These are phyloP conservation scores for Bombus polaris DNA, from an alignment of 1,140 invertebrate genomes.

Conservation along the genomic window DNA sequence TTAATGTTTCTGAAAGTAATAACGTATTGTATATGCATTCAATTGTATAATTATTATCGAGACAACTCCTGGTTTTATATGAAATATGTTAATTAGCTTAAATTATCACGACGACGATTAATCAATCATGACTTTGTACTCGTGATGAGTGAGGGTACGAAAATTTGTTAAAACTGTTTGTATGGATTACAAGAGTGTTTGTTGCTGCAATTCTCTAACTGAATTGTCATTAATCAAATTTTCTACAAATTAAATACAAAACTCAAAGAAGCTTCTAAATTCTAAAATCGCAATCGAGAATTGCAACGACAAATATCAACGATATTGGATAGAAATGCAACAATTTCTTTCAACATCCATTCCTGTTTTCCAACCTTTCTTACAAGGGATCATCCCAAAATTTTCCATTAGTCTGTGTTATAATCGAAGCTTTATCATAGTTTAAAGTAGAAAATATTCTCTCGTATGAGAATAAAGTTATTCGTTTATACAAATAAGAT, in stretches of 20 bases:
- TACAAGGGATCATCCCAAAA: background rate
- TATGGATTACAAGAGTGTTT: background rate
- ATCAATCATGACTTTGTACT: too few species aligned
- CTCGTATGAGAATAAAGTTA: background rate
- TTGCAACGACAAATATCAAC: too few species aligned
- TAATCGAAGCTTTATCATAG: background rate
- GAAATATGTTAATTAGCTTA: background rate
- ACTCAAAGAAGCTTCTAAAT: too few species aligned
- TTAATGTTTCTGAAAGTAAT: background rate
- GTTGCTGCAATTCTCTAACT: too few species aligned
- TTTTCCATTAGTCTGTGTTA: background rate
- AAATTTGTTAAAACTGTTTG: too few species aligned
- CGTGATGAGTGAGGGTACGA: too few species aligned
- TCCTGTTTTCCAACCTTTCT: background rate
- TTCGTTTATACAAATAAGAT: background rate
- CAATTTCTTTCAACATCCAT: background rate
- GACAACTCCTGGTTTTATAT: background rate
- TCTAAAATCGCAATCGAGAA: too few species aligned
- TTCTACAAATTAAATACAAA: too few species aligned
- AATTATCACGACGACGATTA: background rate
- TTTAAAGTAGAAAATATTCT: background rate
- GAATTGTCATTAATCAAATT: accelerated
- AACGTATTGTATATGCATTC: background rate
- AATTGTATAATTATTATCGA: background rate
- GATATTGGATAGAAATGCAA: background rate